phyloP scores from a whole-genome alignment of 2,113 vertebrate species.

The Regulus satrapa region DNA sequence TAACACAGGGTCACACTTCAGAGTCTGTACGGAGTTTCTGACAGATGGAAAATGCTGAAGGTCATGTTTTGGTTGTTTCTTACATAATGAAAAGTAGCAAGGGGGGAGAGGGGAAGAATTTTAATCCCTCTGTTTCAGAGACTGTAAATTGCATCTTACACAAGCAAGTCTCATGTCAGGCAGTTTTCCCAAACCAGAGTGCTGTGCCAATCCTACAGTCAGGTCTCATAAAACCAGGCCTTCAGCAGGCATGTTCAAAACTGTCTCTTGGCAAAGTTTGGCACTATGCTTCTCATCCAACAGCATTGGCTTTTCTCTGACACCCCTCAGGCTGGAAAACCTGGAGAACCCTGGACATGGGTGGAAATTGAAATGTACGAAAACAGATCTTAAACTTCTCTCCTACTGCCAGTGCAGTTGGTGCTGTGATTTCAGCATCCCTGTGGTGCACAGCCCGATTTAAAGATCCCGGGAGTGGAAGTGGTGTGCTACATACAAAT shows the following conservation, averaged over 20 bases:
- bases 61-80: background rate
- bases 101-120: background rate
- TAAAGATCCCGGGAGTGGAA: background rate
- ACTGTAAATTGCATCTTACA: background rate
- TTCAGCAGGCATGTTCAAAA: background rate
- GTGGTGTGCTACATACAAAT: background rate
- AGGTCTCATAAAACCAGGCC: constrained; percentile 11
- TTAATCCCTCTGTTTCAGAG: constrained; percentile 23
- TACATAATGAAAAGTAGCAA: background rate
- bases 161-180: background rate
- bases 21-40: background rate
- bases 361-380: background rate
- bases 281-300: background rate
- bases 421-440: background rate
- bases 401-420: background rate
- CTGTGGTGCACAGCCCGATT: rapidly evolving
- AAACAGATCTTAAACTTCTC: background rate
- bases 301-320: background rate
- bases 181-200: background rate
- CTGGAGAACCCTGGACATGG: background rate
- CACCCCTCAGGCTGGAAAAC: background rate
- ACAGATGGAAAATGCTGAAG: background rate
- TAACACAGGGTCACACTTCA: background rate
- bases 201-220: background rate
- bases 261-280: background rate